Base-by-base conservation (phyloP, 2,797 vertebrate species). In the Micropoecilia bifurca region DNA sequence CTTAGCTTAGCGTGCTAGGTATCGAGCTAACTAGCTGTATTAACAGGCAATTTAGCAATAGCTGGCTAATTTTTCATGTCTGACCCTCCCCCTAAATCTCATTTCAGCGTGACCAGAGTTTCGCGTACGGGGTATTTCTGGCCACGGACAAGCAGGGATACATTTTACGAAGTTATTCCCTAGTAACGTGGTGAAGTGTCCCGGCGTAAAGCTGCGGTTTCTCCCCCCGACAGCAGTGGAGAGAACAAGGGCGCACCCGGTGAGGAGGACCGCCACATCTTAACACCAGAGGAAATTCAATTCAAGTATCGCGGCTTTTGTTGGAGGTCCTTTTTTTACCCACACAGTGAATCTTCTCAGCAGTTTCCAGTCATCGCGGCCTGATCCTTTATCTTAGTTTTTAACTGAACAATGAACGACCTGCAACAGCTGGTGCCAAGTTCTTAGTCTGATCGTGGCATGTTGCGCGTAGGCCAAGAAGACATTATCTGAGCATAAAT, bases 11-110 rank as follows among this genome's bases (percentile, higher is more conserved):
- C 73, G 6, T 57, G 63, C 63, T 43, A 69, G 48, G 36, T 14
- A 39, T 83, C 83, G 87, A 92, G 93, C 93, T 87, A 59, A 88
- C 87, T 82, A 69, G 76, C 87, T 90, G 85, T 90, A 50, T 73
- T 78, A 74, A 90, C 90, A 89, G 83, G 84, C 88, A 91, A 6
- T 69, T 85, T 90, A 92, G 92, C 87, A 57, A 69, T 81, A 87
- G 80, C 89, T 63, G 84, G 91, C 90, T 91, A 85, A 93, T 92
- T 93, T 90, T 87, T 92, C 89, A 88, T 88, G 90, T 90, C 89
- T 95, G 95, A 95, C 93, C 91, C 93, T 93, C 89, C 90, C 90
- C 89, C 87, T 89, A 76, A 95, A 93, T 94, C 83, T 95, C 83
- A 93, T 94, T 92, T 81, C 92, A 96, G 95, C 92, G 89, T 85